Percentiles rank a stretch among this genome's conserved stretches.
Conservation (phyloP, 92 coral and sea anemone species). For the Meandrina meandrites region DNA sequence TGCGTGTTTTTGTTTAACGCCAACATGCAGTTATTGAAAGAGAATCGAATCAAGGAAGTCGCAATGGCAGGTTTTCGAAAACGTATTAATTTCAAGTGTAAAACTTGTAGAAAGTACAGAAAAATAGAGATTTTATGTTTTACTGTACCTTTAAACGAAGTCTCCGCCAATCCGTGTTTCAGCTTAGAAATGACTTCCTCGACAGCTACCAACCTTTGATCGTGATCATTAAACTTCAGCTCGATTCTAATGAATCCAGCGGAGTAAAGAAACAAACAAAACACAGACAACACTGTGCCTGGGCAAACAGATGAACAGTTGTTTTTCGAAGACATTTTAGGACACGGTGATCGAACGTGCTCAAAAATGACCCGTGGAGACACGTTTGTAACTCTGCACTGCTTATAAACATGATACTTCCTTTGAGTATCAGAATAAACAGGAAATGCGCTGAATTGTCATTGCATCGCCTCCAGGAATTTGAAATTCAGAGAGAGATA, state of each 20-base stretch:
- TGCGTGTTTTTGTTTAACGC: too few relatives aligned
- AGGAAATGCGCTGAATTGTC: background rate
- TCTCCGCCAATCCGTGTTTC: background rate
- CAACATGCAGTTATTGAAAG: too few relatives aligned
- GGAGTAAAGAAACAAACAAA: conserved; percentile 32
- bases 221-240: conserved; percentile 40
- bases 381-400: background rate
- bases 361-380: background rate
- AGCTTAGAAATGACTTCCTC: conserved; percentile 16
- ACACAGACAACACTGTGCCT: conserved; percentile 9
- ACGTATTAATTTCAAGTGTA: too few relatives aligned
- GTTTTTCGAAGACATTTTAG: conserved; percentile 21
- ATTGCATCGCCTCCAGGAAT: background rate
- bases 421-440: background rate
- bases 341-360: background rate
- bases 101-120: too few relatives aligned
- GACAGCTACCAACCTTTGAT: conserved; percentile 15
- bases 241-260: conserved; percentile 48
- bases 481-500: too few relatives aligned
- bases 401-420: background rate
- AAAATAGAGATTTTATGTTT: too few relatives aligned
- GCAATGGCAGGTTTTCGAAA: too few relatives aligned
- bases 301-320: background rate
- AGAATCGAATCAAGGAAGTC: too few relatives aligned
- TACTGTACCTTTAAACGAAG: background rate